A percentile compares a stretch with the other conserved stretches of the same genome.
phyloP scores from a whole-genome alignment of 2,797 vertebrate species.

The Macropus fuliginosus region DNA sequence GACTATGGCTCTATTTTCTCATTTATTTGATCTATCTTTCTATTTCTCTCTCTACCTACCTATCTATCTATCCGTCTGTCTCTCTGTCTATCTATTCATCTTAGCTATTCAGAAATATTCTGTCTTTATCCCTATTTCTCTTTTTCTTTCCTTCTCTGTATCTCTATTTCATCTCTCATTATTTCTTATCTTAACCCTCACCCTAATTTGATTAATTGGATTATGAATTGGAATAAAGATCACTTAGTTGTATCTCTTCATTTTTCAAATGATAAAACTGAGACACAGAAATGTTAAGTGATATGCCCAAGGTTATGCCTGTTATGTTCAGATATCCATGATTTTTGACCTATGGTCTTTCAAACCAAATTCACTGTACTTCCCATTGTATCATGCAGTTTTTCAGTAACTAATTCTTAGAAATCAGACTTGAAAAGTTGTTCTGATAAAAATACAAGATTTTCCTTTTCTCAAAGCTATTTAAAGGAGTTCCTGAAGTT shows the following conservation, averaged over 20 bases:
- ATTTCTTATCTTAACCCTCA: neutral
- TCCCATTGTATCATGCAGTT: neutral
- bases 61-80: too few species aligned
- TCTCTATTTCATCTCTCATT: neutral
- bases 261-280: neutral
- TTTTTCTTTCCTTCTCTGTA: neutral
- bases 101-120: too few species aligned
- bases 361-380: neutral
- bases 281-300: neutral
- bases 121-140: neutral
- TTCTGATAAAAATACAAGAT: constrained; percentile 45
- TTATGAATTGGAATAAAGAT: neutral
- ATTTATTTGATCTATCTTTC: neutral
- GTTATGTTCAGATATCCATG: neutral
- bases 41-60: too few species aligned
- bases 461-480: constrained; percentile 58
- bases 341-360: neutral
- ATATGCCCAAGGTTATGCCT: neutral
- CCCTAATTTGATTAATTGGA: neutral
- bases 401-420: constrained; percentile 5
- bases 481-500: constrained; percentile 70
- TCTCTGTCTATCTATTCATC: too few species aligned
- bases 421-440: constrained; percentile 24
- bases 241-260: neutral
- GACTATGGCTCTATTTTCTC: neutral